Evolutionary conservation across 2,113 vertebrate species (phyloP).

Genomic region (Chinchilla lanigera): DNA sequence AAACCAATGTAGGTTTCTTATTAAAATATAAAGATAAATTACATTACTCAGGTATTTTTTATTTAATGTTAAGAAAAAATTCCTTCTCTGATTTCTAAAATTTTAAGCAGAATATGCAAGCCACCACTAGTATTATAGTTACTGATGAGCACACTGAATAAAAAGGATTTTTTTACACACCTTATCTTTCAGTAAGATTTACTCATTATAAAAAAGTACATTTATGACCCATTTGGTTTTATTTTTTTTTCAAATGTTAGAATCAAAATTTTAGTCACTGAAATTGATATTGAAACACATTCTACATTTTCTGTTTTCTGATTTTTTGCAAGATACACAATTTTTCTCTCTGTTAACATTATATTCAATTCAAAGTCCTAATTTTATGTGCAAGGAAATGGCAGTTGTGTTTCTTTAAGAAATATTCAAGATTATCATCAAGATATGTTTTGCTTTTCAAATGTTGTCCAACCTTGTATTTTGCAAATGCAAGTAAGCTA

Average conservation of each 20-base stretch:
- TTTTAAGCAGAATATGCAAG: background rate
- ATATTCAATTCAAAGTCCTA: constrained; percentile 10
- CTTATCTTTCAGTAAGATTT: background rate
- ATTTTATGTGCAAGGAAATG: background rate
- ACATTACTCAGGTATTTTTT: background rate
- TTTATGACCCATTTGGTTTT: background rate
- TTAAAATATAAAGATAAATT: background rate
- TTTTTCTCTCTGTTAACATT: constrained; percentile 6
- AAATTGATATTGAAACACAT: constrained; percentile 8
- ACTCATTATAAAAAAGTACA: background rate
- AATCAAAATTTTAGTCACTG: background rate
- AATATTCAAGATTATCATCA: constrained; percentile 19
- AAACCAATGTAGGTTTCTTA: background rate
- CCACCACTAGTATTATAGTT: background rate
- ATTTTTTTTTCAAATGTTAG: background rate
- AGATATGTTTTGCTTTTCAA: constrained; percentile 34
- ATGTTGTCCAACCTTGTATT: background rate
- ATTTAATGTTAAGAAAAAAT: background rate
- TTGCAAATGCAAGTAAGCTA: constrained; percentile 39
- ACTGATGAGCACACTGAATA: background rate
- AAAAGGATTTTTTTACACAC: background rate
- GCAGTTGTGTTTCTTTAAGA: background rate
- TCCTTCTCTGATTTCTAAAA: background rate
- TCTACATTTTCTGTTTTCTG: background rate
- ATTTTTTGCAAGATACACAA: background rate